A percentile compares a stretch with the other conserved stretches of the same genome.
Conservation (phyloP, 2,797 vertebrate genomes). For the Siniperca undulata region DNA sequence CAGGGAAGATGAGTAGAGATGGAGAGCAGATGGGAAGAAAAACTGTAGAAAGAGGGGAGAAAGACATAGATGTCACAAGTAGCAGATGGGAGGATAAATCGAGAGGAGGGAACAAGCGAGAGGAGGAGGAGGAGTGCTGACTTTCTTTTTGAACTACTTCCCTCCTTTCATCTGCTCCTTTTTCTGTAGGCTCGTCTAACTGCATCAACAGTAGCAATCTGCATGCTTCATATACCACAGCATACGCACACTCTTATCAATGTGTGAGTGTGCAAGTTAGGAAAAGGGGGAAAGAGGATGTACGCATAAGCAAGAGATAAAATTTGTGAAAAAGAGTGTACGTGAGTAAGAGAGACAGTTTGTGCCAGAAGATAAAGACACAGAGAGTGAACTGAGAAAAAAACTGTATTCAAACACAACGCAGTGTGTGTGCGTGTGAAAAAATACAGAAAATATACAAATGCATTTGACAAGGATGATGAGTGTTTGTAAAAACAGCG, state of each 20-base stretch:
- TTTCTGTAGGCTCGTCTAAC: constrained; percentile 40
- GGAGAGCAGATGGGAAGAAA: constrained; percentile 16
- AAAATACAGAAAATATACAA: background rate
- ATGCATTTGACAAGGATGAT: background rate
- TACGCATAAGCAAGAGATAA: constrained; percentile 1
- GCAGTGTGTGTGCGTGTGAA: background rate
- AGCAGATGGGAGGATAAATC: constrained; percentile 67
- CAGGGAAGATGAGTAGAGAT: background rate
- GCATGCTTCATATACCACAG: constrained; percentile 50
- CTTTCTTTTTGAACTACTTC: constrained; percentile 55
- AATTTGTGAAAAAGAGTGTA: background rate
- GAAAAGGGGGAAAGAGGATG: background rate
- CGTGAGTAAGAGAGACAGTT: background rate
- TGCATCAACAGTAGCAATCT: constrained; percentile 64
- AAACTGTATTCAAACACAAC: background rate
- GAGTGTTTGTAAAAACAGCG: background rate
- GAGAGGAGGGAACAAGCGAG: constrained; percentile 35
- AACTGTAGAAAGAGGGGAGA: constrained; percentile 4
- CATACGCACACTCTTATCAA: constrained; percentile 19
- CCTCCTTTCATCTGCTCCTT: constrained; percentile 56
- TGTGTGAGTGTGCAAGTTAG: background rate
- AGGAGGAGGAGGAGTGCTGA: constrained; percentile 46
- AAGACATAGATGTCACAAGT: constrained; percentile 36
- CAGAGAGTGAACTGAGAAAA: background rate
- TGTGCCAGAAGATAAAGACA: constrained; percentile 5